Evolutionary conservation across 2,797 vertebrate genomes (phyloP).

Genomic region (Alosa sapidissima): DNA sequence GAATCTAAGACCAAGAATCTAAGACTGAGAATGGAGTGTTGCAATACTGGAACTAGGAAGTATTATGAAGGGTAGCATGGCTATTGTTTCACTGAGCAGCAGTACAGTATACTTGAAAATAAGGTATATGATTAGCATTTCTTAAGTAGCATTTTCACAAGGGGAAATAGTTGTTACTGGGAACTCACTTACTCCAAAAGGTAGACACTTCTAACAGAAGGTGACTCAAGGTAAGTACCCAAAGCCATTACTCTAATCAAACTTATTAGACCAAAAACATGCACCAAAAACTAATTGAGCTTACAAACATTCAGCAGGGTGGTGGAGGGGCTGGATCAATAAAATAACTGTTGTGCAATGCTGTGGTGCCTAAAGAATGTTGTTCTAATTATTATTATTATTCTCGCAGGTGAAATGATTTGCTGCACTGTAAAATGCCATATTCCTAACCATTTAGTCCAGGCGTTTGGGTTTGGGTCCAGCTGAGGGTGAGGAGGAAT

Average conservation of each 20-base stretch:
- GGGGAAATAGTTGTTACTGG: not conserved
- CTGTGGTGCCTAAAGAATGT: not conserved
- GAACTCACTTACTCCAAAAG: not conserved
- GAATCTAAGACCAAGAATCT: not conserved
- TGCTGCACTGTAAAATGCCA: constrained; percentile 13
- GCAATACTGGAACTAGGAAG: not conserved
- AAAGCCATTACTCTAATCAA: constrained; percentile 41
- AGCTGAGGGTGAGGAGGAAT: constrained; percentile 29
- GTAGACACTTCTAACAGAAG: not conserved
- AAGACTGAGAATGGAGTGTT: not conserved
- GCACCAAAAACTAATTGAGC: constrained; percentile 42
- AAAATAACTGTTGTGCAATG: not conserved
- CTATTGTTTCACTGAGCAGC: not conserved
- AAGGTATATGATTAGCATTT: not conserved
- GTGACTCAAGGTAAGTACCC: not conserved
- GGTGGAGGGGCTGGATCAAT: not conserved
- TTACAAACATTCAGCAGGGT: constrained; percentile 34
- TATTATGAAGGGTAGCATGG: not conserved
- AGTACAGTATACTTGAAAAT: not conserved
- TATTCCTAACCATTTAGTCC: constrained; percentile 15
- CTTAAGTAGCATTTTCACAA: not conserved
- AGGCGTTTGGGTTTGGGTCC: too few relatives aligned
- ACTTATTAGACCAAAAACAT: constrained; percentile 36
- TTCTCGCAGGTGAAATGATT: constrained; percentile 20
- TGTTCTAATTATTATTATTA: not conserved